phyloP scores from a whole-genome alignment of 1,140 invertebrate species.

The Micrasema longulum region DNA sequence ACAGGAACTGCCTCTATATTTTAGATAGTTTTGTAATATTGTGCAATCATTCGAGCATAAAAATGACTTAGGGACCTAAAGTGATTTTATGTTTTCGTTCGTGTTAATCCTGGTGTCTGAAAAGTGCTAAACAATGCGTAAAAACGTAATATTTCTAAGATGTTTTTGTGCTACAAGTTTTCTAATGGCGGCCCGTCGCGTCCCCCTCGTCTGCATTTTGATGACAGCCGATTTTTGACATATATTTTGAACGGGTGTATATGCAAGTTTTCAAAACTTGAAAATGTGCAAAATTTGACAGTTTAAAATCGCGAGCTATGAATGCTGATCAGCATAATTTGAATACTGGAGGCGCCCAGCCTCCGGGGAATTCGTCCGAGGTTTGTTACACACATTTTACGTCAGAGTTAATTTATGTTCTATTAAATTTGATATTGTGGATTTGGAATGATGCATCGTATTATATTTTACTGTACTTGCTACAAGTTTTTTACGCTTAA shows the following conservation, averaged over 20 bases:
- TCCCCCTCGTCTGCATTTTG: slow-evolving; percentile 71
- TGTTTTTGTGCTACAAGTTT: slow-evolving; percentile 69
- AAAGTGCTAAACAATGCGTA: slow-evolving; percentile 41
- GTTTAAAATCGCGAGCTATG: slow-evolving; percentile 62
- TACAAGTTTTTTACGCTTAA: neutral
- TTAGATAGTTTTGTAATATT: slow-evolving; percentile 18
- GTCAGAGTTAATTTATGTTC: slow-evolving; percentile 13
- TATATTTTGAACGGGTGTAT: slow-evolving; percentile 65
- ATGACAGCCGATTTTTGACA: slow-evolving; percentile 68
- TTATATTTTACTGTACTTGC: neutral
- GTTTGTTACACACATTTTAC: slow-evolving; percentile 58
- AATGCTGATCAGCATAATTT: slow-evolving; percentile 69
- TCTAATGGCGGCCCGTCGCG: slow-evolving; percentile 74
- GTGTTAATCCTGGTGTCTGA: slow-evolving; percentile 7
- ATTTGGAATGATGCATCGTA: neutral
- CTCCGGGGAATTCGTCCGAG: slow-evolving; percentile 66
- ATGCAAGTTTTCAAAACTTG: slow-evolving; percentile 64
- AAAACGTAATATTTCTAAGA: slow-evolving; percentile 56
- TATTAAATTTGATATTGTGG: neutral
- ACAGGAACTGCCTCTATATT: slow-evolving; percentile 29
- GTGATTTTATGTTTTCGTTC: neutral
- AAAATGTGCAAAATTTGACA: slow-evolving; percentile 56
- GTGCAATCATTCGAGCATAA: slow-evolving; percentile 10
- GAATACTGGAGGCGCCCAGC: slow-evolving; percentile 67
- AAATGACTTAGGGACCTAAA: slow-evolving; percentile 24